Percentiles rank a stretch among this genome's conserved stretches.
These are phyloP conservation scores for Microplitis mediator DNA, from an alignment of 1,140 invertebrate genomes.

Conservation along the genomic window DNA sequence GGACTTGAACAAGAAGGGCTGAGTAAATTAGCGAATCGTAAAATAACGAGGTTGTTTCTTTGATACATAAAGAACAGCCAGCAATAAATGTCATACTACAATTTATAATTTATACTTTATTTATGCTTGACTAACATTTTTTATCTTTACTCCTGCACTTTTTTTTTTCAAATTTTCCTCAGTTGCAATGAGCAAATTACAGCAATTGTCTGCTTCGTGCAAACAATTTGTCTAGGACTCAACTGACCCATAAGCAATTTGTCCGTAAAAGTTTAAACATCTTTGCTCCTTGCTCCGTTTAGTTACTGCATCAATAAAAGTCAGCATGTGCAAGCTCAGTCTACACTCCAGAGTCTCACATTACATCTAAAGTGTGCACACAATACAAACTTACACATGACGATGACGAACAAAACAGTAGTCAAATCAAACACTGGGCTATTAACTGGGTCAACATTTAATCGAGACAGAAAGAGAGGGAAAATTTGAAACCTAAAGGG, in stretches of 20 bases:
- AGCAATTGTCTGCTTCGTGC: too few relatives aligned
- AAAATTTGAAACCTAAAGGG: background rate
- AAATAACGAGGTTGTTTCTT: conserved; percentile 35
- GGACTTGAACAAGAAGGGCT: conserved; percentile 24
- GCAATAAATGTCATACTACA: too few relatives aligned
- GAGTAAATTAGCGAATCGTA: conserved; percentile 34
- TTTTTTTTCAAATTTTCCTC: too few relatives aligned
- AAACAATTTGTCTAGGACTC: too few relatives aligned
- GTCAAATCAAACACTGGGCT: conserved; percentile 56
- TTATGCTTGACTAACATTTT: too few relatives aligned
- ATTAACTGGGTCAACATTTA: conserved; percentile 55
- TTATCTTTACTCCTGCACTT: too few relatives aligned
- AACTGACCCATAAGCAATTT: too few relatives aligned
- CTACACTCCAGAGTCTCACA: background rate
- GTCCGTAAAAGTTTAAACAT: too few relatives aligned
- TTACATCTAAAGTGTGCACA: background rate
- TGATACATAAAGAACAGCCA: conserved; percentile 6
- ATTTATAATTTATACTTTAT: too few relatives aligned
- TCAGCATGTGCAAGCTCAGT: background rate
- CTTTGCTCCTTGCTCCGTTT: too few relatives aligned
- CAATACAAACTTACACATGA: background rate
- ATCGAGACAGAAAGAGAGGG: background rate
- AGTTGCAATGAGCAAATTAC: too few relatives aligned
- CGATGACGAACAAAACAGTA: conserved; percentile 40
- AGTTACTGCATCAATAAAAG: background rate